Evolutionary conservation across 2,113 vertebrate genomes (phyloP).

Genomic region (Engystomops pustulosus): DNA sequence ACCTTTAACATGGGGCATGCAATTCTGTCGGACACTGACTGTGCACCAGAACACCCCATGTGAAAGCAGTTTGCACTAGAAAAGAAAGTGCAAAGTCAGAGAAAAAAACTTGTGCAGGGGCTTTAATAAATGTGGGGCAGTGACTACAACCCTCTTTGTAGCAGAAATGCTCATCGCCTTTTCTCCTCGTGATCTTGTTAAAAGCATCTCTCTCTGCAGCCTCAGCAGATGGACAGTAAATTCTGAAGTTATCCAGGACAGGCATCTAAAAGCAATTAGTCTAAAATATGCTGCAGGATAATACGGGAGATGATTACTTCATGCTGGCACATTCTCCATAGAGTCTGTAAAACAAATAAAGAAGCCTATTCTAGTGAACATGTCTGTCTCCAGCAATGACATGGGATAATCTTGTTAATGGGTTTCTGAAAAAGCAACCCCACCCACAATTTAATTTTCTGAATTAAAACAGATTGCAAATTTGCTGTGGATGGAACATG

Average conservation of each 20-base stretch:
- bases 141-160: background rate
- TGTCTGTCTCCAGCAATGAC: background rate
- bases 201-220: conserved; percentile 25
- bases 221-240: conserved; percentile 8
- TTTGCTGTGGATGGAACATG: too few relatives aligned
- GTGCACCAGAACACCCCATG: too few relatives aligned
- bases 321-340: conserved; percentile 30
- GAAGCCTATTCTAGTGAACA: background rate
- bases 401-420: background rate
- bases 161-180: background rate
- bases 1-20: too few relatives aligned
- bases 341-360: conserved; percentile 37
- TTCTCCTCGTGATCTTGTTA: background rate
- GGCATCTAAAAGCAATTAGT: conserved; percentile 53
- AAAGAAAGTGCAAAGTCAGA: too few relatives aligned
- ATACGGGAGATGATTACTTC: conserved; percentile 41
- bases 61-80: too few relatives aligned
- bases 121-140: too few relatives aligned
- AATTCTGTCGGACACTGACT: too few relatives aligned
- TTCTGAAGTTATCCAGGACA: conserved; percentile 32
- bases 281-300: conserved; percentile 44
- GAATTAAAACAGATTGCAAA: background rate
- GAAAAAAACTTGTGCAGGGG: too few relatives aligned
- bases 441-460: background rate
- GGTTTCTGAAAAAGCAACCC: background rate